Percentiles rank a stretch among this genome's conserved stretches.
These are phyloP conservation scores for Malachius bipustulatus DNA, from an alignment of 2,888 invertebrate species.

Conservation along the genomic window DNA sequence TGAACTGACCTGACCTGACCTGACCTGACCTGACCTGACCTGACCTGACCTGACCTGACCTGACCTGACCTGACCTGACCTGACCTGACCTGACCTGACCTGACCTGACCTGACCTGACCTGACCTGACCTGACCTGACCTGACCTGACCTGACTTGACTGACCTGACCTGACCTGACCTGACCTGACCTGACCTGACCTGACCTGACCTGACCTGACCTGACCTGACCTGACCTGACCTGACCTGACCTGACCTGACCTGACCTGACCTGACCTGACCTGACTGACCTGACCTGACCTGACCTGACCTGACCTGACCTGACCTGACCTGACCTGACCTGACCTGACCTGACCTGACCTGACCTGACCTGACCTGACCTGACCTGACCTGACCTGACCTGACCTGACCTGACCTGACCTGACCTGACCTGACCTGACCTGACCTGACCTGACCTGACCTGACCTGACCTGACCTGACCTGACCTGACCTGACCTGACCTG, in stretches of 20 bases:
- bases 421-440: constrained; percentile 11
- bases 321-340: constrained; percentile 12
- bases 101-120: constrained; percentile 11
- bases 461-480: constrained; percentile 11
- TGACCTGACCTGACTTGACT: no score
- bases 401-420: constrained; percentile 9
- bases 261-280: constrained; percentile 14
- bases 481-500: constrained; percentile 11
- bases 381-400: constrained; percentile 11
- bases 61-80: constrained; percentile 5
- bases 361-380: constrained; percentile 11
- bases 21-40: constrained; percentile 4
- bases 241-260: constrained; percentile 13
- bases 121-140: constrained; percentile 11
- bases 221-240: no score
- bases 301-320: no score
- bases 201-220: no score
- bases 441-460: constrained; percentile 11
- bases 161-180: no score
- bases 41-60: constrained; percentile 4
- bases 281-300: no score
- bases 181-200: no score
- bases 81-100: constrained; percentile 10
- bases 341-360: constrained; percentile 11
- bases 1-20: constrained; percentile 3